These are phyloP conservation scores for Aphodius granarius DNA, from an alignment of 2,888 invertebrate species.

Conservation along the genomic window DNA sequence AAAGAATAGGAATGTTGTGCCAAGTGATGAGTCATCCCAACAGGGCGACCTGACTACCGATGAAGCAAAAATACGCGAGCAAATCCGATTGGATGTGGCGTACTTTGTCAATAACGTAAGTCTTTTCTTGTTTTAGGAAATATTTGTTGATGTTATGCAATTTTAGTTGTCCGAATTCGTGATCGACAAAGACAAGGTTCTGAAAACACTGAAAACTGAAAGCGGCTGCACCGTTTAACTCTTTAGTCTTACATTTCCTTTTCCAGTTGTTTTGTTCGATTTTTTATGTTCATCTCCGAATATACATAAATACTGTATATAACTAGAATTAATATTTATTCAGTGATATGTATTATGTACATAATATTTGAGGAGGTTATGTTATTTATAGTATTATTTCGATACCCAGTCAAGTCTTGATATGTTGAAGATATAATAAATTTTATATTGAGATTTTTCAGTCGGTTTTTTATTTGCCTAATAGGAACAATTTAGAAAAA, in stretches of 20 bases:
- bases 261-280: neutral
- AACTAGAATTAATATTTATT: neutral
- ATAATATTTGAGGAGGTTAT: neutral
- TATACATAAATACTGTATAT: neutral
- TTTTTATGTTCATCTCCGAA: neutral
- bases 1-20: slow-evolving; percentile 57
- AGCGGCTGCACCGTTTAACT: neutral
- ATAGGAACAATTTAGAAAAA: neutral
- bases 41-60: slow-evolving; percentile 64
- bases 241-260: neutral
- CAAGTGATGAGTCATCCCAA: slow-evolving; percentile 56
- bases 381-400: no score
- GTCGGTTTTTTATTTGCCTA: neutral
- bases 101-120: slow-evolving; percentile 64
- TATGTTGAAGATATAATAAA: neutral
- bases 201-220: neutral
- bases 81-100: slow-evolving; percentile 83
- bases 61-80: slow-evolving; percentile 92
- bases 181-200: neutral
- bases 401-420: no score
- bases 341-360: neutral
- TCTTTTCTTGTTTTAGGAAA: neutral
- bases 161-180: neutral
- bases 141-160: neutral
- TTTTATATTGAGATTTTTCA: slow-evolving; percentile 8